Evolutionary conservation across 2,797 vertebrate genomes (phyloP).

Genomic region (Epinephelus awoara): DNA sequence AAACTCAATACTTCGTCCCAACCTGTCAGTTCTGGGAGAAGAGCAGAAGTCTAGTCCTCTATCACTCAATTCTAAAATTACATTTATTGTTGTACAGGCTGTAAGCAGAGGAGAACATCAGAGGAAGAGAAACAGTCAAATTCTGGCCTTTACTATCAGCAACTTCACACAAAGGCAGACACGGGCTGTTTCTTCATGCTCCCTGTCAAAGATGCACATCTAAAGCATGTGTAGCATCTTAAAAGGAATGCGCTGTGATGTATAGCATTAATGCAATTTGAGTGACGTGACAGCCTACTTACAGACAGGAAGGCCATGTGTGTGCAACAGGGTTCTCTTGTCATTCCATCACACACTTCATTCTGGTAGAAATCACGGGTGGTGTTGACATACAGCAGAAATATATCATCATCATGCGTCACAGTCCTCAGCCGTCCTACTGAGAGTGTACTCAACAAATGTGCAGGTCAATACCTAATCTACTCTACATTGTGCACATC

Average conservation of each 20-base stretch:
- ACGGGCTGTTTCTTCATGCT: conserved; percentile 10
- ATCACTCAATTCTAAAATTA: not conserved
- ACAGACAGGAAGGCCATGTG: not conserved
- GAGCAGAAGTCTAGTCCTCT: not conserved
- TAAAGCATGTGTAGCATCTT: not conserved
- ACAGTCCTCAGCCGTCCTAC: conserved; percentile 4
- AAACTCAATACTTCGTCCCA: too few relatives aligned
- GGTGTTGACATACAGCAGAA: conserved; percentile 9
- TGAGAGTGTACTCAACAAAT: conserved; percentile 32
- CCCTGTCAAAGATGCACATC: not conserved
- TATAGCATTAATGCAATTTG: not conserved
- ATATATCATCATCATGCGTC: conserved; percentile 15
- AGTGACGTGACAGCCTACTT: not conserved
- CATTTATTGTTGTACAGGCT: not conserved
- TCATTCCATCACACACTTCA: not conserved
- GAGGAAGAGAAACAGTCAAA: conserved; percentile 20
- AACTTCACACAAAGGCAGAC: not conserved
- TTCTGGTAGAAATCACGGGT: conserved; percentile 9
- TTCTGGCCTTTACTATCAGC: not conserved
- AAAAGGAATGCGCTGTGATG: not conserved
- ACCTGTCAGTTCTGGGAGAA: too few relatives aligned
- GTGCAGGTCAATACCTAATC: conserved; percentile 42
- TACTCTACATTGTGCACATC: conserved; percentile 12
- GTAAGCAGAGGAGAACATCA: not conserved
- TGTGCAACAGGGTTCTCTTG: not conserved